Base-by-base conservation (phyloP, 2,888 invertebrate species). In the Chalcis sispes region DNA sequence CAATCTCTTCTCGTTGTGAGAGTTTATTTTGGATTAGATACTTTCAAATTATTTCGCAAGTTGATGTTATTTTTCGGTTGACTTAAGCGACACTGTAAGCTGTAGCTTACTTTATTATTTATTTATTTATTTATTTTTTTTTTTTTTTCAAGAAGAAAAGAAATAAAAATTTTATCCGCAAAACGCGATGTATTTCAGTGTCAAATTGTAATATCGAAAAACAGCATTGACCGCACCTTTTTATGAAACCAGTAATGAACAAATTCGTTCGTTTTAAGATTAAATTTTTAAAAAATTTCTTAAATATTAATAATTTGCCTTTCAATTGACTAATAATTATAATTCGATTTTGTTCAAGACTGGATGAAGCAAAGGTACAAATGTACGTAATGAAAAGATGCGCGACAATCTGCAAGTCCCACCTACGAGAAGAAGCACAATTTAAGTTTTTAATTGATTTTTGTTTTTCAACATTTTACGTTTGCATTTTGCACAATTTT, bases 371-470 rank as follows among this genome's bases (percentile, higher is more conserved):
- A 23, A 50, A 48, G 1, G n/a, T 2, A 0, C 46, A 61, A n/a
- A 25, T 7, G 4, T 65, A 18, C 4, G 10, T 61, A 7, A 25
- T 54, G 23, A 46, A 40, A 59, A 40, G 25, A 13, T 8, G 18
- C 23, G 52, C 15, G 23, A 48, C 20, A 70, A 42, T 65, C 23
- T 23, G 10, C 25, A 29, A 70, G 72, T 64, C 50, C 61, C 67
- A 61, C 48, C 48, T 62, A 77, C 77, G 80, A 82, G 77, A 76
- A 75, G 80, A 79, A 46, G 75, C 80, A 72, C 69, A 48, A 64
- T 25, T 46, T 18, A n/a, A 29, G 50, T 59, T 50, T 56, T 54
- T 1, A 3, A 59, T 36, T 3, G 18, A n/a, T n/a, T 40, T 59
- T 59, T 23, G 29, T n/a, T n/a, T n/a, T n/a, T n/a, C n/a, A n/a